Conservation (phyloP, 2,113 vertebrate genomes). For the Sardina pilchardus region DNA sequence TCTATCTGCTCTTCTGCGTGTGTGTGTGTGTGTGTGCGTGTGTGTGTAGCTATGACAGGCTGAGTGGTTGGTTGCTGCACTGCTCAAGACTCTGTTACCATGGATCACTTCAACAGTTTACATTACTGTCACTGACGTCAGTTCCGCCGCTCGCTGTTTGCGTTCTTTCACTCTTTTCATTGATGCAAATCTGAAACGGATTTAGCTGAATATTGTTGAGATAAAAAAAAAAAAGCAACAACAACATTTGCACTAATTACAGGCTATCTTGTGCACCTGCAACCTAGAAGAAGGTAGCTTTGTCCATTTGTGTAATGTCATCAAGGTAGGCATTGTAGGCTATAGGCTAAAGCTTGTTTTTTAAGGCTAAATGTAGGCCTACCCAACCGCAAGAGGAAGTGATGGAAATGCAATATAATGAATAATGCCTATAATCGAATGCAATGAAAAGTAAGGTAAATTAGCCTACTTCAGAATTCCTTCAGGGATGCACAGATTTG, state of each 20-base stretch:
- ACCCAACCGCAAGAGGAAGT: neutral
- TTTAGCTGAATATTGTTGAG: neutral
- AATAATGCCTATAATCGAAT: neutral
- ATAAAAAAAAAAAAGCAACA: too few relatives aligned
- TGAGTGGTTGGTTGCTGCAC: constrained; percentile 48
- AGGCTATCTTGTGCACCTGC: neutral
- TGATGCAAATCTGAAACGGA: neutral
- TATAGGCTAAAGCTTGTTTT: too few relatives aligned
- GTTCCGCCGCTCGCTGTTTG: constrained; percentile 37
- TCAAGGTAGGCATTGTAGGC: neutral
- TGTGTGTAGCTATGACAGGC: constrained; percentile 29
- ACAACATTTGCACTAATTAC: neutral
- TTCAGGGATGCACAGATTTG: neutral
- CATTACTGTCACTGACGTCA: constrained; percentile 61
- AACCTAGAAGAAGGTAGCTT: neutral
- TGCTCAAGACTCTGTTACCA: constrained; percentile 72
- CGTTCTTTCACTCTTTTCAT: neutral
- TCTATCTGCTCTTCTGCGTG: constrained; percentile 17
- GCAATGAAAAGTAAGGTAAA: too few relatives aligned
- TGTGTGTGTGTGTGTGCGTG: constrained; percentile 15
- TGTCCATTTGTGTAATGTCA: neutral
- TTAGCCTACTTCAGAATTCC: too few relatives aligned
- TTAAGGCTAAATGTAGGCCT: neutral
- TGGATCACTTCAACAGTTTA: constrained; percentile 77
- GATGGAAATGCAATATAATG: neutral